Conservation (phyloP, 2,113 vertebrate genomes). For the Melospiza georgiana region DNA sequence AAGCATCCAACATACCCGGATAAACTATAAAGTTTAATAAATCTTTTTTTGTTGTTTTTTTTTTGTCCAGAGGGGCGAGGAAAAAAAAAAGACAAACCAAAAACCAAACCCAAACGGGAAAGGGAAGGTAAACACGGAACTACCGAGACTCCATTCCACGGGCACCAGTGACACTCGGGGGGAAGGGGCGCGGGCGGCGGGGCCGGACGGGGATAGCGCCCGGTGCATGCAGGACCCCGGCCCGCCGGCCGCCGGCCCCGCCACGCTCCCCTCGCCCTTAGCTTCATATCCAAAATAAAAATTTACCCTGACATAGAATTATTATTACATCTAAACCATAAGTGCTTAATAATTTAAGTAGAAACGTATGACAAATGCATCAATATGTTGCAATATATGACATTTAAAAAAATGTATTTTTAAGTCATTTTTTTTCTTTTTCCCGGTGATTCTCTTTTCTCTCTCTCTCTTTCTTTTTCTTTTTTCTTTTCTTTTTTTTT, state of each 20-base stretch:
- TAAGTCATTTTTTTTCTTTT: conserved; percentile 50
- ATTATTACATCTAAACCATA: conserved; percentile 86
- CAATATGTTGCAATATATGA: conserved; percentile 93
- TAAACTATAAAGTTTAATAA: conserved; percentile 98
- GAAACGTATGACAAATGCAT: conserved; percentile 90
- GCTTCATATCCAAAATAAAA: conserved; percentile 94
- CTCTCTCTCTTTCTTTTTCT: not conserved
- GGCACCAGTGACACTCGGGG: conserved; percentile 92
- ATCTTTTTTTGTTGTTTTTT: conserved; percentile 72
- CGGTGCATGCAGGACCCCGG: conserved; percentile 86
- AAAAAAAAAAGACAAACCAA: not conserved
- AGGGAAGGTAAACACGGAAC: conserved; percentile 89
- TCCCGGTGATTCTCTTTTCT: not conserved
- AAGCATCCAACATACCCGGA: conserved; percentile 98
- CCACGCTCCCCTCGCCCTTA: conserved; percentile 55
- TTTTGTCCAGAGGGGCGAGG: conserved; percentile 49
- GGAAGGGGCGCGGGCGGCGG: conserved; percentile 59
- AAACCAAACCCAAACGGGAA: not conserved
- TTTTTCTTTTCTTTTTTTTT: not conserved
- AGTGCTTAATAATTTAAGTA: conserved; percentile 97
- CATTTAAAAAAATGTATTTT: conserved; percentile 83
- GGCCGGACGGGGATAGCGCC: conserved; percentile 33
- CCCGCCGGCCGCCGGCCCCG: conserved; percentile 63
- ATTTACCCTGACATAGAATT: conserved; percentile 92
- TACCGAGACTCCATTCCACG: conserved; percentile 86